Evolutionary conservation across 2,888 invertebrate species (phyloP).

Genomic region (Globia sparganii): DNA sequence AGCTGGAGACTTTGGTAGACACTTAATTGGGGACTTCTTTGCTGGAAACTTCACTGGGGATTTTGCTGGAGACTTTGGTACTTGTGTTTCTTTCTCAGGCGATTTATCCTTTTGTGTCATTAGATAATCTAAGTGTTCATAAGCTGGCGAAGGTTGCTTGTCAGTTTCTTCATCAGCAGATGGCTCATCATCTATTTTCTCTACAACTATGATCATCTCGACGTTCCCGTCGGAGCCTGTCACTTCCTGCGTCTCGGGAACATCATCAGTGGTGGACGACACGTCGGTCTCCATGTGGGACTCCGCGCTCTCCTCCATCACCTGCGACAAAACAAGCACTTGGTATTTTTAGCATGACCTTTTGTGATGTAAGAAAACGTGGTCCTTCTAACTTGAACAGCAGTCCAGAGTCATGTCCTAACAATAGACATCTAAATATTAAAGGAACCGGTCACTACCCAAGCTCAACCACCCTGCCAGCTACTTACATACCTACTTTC

Average conservation of each 20-base stretch:
- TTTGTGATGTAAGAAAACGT: conserved; percentile 72
- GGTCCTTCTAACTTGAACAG: conserved; percentile 61
- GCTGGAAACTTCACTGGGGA: conserved; percentile 14
- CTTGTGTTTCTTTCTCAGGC: conserved; percentile 24
- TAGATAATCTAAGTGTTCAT: conserved; percentile 29
- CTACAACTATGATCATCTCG: conserved; percentile 82
- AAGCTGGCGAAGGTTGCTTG: conserved; percentile 32
- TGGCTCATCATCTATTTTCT: conserved; percentile 78
- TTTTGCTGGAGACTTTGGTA: conserved; percentile 29
- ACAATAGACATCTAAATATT: conserved; percentile 77
- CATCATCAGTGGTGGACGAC: conserved; percentile 83
- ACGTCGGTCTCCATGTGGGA: conserved; percentile 86
- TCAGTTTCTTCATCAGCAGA: conserved; percentile 60
- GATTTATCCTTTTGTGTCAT: conserved; percentile 20
- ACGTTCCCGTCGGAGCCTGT: conserved; percentile 79
- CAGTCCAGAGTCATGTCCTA: conserved; percentile 61
- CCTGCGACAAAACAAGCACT: conserved; percentile 77
- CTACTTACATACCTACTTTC: conserved; percentile 82
- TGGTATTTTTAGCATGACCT: conserved; percentile 79
- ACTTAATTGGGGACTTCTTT: conserved; percentile 38
- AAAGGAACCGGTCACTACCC: conserved; percentile 84
- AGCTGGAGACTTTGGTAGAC: conserved; percentile 45
- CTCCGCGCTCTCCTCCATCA: conserved; percentile 85
- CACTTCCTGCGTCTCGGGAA: conserved; percentile 78
- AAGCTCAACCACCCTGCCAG: conserved; percentile 80